These are phyloP conservation scores for Leucophenga montana DNA, from an alignment of 2,888 invertebrate genomes.

Conservation along the genomic window DNA sequence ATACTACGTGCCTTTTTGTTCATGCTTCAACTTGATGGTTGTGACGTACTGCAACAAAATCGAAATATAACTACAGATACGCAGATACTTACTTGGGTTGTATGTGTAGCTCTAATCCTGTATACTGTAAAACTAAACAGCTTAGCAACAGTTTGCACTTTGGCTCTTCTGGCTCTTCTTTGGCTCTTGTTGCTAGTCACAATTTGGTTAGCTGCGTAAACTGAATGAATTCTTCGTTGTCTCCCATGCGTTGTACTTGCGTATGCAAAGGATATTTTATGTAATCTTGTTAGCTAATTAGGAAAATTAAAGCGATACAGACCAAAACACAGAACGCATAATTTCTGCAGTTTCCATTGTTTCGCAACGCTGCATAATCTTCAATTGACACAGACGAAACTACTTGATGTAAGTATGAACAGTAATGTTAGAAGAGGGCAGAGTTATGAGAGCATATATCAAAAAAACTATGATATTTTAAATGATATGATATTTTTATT, in stretches of 20 bases:
- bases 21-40: neutral
- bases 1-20: neutral
- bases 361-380: too few species aligned
- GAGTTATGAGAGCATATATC: too few species aligned
- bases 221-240: neutral
- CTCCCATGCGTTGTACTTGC: neutral
- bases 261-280: constrained; percentile 39
- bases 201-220: neutral
- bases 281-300: constrained; percentile 56
- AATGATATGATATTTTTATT: too few species aligned
- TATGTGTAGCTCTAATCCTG: neutral
- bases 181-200: constrained; percentile 32
- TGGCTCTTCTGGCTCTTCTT: too few species aligned
- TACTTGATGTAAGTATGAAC: neutral
- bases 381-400: neutral
- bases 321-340: neutral
- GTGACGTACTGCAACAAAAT: too few species aligned
- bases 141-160: constrained; percentile 52
- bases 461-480: too few species aligned
- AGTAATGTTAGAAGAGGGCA: too few species aligned
- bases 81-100: neutral
- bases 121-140: constrained; percentile 31
- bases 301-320: neutral
- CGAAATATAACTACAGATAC: neutral
- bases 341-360: neutral